Conservation (phyloP, 2,113 vertebrate species). For the Psilopsiagon aymara region DNA sequence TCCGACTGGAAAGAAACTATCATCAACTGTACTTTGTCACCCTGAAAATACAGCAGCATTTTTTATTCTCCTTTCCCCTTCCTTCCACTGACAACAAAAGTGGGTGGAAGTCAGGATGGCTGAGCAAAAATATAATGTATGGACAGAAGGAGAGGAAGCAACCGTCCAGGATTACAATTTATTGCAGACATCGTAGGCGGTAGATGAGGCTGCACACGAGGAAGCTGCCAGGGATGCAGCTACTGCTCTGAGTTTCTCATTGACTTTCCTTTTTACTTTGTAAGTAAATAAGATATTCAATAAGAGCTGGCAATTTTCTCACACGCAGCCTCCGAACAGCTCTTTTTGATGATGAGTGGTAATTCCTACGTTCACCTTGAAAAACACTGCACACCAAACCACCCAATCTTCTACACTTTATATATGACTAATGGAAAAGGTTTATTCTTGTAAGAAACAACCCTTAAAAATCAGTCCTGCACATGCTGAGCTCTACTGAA, state of each 20-base stretch:
- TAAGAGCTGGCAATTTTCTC: slow-evolving; percentile 47
- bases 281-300: slow-evolving; percentile 36
- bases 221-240: slow-evolving; percentile 59
- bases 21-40: background rate
- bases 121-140: slow-evolving; percentile 7
- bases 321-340: background rate
- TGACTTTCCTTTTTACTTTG: slow-evolving; percentile 16
- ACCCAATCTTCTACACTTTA: background rate
- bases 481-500: accelerated
- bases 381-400: background rate
- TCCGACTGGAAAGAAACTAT: background rate
- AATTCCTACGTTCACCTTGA: background rate
- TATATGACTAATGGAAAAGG: slow-evolving; percentile 15
- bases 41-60: background rate
- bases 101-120: slow-evolving; percentile 29
- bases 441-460: slow-evolving; percentile 1
- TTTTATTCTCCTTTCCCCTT: background rate
- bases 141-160: background rate
- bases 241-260: slow-evolving; percentile 29
- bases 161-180: background rate
- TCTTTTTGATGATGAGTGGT: slow-evolving; percentile 25
- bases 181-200: slow-evolving; percentile 4
- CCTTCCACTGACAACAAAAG: background rate
- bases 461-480: background rate
- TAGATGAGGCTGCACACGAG: slow-evolving; percentile 9